Conservation (phyloP, 2,797 vertebrate genomes). For the Octomys mimax region DNA sequence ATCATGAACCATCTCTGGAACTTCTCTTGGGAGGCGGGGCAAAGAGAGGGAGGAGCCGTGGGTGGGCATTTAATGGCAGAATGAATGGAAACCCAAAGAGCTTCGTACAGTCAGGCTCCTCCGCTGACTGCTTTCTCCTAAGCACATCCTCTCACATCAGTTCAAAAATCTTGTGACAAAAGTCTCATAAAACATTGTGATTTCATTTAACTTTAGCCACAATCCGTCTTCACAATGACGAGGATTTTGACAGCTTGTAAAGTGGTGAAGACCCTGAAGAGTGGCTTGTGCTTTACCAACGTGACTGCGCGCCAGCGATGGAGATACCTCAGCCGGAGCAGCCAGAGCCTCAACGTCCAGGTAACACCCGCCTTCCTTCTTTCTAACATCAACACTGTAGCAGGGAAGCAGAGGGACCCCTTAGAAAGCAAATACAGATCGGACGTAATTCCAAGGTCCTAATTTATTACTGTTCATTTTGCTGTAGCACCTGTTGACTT, state of each 20-base stretch:
- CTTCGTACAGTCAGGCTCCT: constrained; percentile 57
- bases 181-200: constrained; percentile 64
- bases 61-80: constrained; percentile 83
- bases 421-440: constrained; percentile 41
- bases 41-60: constrained; percentile 85
- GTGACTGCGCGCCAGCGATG: constrained; percentile 78
- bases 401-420: constrained; percentile 42
- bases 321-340: constrained; percentile 86
- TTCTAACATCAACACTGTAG: constrained; percentile 2
- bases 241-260: constrained; percentile 93
- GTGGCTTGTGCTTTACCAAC: constrained; percentile 87
- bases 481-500: constrained; percentile 57
- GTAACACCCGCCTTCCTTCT: constrained; percentile 87
- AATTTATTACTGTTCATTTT: constrained; percentile 61
- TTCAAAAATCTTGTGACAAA: constrained; percentile 30
- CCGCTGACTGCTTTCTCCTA: not conserved
- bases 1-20: constrained; percentile 76
- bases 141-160: constrained; percentile 61
- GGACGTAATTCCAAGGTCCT: constrained; percentile 59
- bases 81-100: constrained; percentile 83
- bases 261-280: constrained; percentile 91
- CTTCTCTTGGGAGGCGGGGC: constrained; percentile 79
- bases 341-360: constrained; percentile 92
- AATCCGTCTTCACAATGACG: constrained; percentile 90
- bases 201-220: constrained; percentile 75